A percentile compares a stretch with the other conserved stretches of the same genome.
phyloP scores from a whole-genome alignment of 1,140 invertebrate genomes.

The Proales similis region DNA sequence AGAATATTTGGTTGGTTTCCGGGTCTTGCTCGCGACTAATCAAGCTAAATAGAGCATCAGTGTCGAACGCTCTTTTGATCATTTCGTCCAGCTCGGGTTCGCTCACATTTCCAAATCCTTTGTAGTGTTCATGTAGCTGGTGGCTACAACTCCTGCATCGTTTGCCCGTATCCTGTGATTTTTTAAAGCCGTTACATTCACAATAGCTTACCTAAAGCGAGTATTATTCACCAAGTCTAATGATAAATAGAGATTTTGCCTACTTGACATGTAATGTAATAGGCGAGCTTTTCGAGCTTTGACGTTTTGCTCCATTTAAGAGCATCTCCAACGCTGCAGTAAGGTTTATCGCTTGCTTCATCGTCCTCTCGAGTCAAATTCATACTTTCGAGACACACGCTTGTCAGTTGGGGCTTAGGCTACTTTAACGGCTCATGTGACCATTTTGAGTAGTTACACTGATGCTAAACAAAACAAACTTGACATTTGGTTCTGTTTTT shows the following conservation, averaged over 20 bases:
- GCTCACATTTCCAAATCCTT: neutral
- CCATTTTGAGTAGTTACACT: no score
- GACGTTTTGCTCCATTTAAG: neutral
- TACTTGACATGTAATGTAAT: slow-evolving; percentile 26
- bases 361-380: no score
- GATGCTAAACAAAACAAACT: no score
- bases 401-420: no score
- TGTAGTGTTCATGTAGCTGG: neutral
- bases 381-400: no score
- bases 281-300: slow-evolving; percentile 29
- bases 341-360: no score
- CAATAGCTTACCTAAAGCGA: neutral
- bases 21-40: slow-evolving; percentile 13
- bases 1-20: slow-evolving; percentile 47
- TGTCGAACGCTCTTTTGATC: slow-evolving; percentile 13
- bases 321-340: neutral
- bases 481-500: no score
- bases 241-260: neutral
- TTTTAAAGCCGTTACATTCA: slow-evolving; percentile 27
- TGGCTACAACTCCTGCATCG: slow-evolving; percentile 17
- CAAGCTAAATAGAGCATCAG: slow-evolving; percentile 17
- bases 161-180: neutral
- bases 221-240: neutral
- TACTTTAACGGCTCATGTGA: no score
- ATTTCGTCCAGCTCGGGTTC: neutral